A percentile compares a stretch with the other conserved stretches of the same genome.
phyloP scores from a whole-genome alignment of 1,140 invertebrate genomes.

The Dendrolimus kikuchii region DNA sequence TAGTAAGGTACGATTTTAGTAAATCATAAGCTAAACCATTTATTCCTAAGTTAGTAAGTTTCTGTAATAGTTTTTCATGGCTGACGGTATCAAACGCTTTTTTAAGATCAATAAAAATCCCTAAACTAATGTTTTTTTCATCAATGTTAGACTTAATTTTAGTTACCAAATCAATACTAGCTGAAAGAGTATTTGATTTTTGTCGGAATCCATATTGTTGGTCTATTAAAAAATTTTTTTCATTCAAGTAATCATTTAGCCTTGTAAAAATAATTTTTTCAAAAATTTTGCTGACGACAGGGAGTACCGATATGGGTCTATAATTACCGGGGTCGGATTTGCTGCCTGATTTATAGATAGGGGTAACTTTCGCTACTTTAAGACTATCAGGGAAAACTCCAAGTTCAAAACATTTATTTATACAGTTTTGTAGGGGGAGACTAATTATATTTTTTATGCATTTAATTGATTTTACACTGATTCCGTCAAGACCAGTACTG shows the following conservation, averaged over 20 bases:
- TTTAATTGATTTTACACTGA: constrained; percentile 7
- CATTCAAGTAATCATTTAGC: no score
- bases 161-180: not conserved
- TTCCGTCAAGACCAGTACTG: constrained; percentile 8
- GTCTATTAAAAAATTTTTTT: no score
- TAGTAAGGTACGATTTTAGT: not conserved
- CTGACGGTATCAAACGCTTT: no score
- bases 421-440: constrained; percentile 1
- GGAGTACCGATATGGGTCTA: constrained; percentile 3
- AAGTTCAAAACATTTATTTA: constrained; percentile 1
- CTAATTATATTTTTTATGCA: constrained; percentile 3
- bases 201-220: no score
- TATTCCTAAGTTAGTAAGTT: constrained; percentile 6
- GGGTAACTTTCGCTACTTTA: constrained; percentile 5
- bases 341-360: constrained; percentile 7
- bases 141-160: constrained; percentile 2
- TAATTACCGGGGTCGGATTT: constrained; percentile 7
- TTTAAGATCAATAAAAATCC: no score
- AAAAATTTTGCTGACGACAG: constrained; percentile 4
- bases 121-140: not conserved
- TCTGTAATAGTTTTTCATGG: constrained; percentile 1
- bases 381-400: constrained; percentile 4
- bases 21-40: constrained; percentile 2
- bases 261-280: not conserved
- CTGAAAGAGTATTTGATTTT: constrained; percentile 6